Evolutionary conservation across 2,888 invertebrate species (phyloP), one percentile per base, ranked within the genome.

Genomic region (Perdita meconis): DNA sequence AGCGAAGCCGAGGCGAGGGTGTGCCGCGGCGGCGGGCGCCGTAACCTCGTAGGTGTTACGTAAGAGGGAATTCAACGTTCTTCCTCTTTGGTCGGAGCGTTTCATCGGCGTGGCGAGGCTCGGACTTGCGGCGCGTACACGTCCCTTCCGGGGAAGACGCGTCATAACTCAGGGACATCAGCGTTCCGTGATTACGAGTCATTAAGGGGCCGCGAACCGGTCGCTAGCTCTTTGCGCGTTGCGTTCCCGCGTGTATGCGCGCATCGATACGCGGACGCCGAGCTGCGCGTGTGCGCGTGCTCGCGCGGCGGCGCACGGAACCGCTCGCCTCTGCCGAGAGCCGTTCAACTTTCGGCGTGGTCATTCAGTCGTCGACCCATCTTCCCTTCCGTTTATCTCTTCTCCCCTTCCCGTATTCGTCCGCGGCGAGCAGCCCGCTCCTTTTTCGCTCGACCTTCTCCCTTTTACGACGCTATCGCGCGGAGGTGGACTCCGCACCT

Each of bases 151-250:
- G 72, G 68, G 61, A 80, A 71, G 82, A 73, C 80, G 83, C 87
- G 84, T 87, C 87, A 88, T 88, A 87, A 87, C 81, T 87, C 89
- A 88, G 85, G 59, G 84, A 88, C 87, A 88, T 87, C 87, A 83
- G 70, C 88, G 83, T 88, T 87, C 80, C 87, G 89, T 87, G 88
- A 89, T 89, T 89, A 88, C 89, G 87, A 87, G 88, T 89, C 88
- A 88, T 89, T 89, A 88, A 86, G 86, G 78, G 81, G 74, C 88
- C 83, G 87, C 86, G 86, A 88, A 88, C 88, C 89, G 89, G 88
- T 89, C 87, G 87, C 86, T 81, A 80, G 85, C 81, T 81, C 81
- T 87, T 86, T 86, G 86, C 82, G 80, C 78, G 78, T 80, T 72
- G 64, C 60, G 56, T n/a, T 57, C 59, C 66, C 34, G 61, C 44